Base-by-base conservation (phyloP, 2,113 vertebrate genomes). In the Eurystomus gularis region DNA sequence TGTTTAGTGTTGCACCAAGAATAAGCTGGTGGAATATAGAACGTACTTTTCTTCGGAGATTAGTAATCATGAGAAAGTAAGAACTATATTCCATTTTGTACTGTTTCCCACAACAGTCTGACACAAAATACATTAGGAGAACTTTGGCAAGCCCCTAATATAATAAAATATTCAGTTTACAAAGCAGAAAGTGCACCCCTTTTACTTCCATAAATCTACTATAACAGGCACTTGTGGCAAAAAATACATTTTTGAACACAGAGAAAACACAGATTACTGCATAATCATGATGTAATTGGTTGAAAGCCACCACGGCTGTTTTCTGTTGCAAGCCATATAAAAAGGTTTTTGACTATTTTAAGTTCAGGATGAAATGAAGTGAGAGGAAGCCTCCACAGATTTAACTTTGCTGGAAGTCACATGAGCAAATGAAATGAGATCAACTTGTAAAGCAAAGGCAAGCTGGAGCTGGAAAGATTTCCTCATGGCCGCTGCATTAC, bases 371-470 rank as follows among this genome's bases (percentile, higher is more conserved):
- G 4, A 95, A 96, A 96, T 96, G 91, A 96, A 97, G 96, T 93
- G 95, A 97, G 94, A 94, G 81, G 95, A 97, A 97, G 95, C 95
- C 96, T 95, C 96, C 3, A 0, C 96, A 96, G 96, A 96, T 94
- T 96, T 94, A n/a, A 80, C 86, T 95, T 96, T 96, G 86, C 95
- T 96, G 94, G 94, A 97, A 96, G 95, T 97, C 96, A 97, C 94
- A 89, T 96, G 96, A 85, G 83, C 77, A 85, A 91, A 86, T 89
- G 83, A 92, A 96, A 97, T 95, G 91, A 95, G 92, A 94, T 95
- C 95, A 96, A 91, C 83, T 94, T 96, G 89, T 92, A 89, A 94
- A 96, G 94, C 0, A 7, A 82, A 92, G 83, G 80, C 94, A 91
- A 69, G 46, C 58, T 89, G 86, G 58, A 93, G 88, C 91, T 96